Base-by-base conservation (phyloP, 2,113 vertebrate genomes). In the Pollimyrus isidori region DNA sequence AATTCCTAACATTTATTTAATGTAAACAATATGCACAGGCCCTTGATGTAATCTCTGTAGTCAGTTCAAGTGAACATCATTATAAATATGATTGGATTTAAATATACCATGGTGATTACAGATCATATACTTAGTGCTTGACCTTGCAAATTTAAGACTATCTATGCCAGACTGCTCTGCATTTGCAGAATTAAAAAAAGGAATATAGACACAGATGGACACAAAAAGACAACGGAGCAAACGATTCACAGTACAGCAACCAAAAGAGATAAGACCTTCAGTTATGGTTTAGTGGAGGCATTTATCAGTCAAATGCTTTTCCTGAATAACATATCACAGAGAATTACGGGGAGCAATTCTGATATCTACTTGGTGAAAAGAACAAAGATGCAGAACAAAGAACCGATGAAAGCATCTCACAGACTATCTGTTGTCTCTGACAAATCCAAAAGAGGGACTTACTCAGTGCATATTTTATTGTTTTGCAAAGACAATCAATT, bases 401-500 rank as follows among this genome's bases (percentile, higher is more conserved):
- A 42, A 80, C 73, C 26, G 35, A 80, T 80, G 73, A 80, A 80
- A 42, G 30, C 73, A 80, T 80, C 73, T 39, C 30, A 39, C 13
- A 80, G 35, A 80, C 30, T 42, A 42, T 80, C 35, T 80, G 35
- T 80, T 80, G 73, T 80, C 35, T 30, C 73, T 80, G 73, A 42
- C 30, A 80, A 80, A 80, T 80, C 73, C 62, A 80, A 23, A 84
- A 84, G 23, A 84, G 82, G 82, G 39, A 48, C 82, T 84, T 76
- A 76, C 69, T 83, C 23, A 7, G 21, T 46, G 82, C 82, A 84
- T 46, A 84, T 84, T 84, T 84, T 84, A 84, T 45, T 84, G 82
- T 84, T 84, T 84, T 84, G 42, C 62, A 69, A 69, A 69, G 62
- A 69, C 62, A 69, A 69, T 69, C 62, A 69, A 69, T 69, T 69